Conservation (phyloP, 2,888 invertebrate genomes). For the Rhamnusium bicolor region DNA sequence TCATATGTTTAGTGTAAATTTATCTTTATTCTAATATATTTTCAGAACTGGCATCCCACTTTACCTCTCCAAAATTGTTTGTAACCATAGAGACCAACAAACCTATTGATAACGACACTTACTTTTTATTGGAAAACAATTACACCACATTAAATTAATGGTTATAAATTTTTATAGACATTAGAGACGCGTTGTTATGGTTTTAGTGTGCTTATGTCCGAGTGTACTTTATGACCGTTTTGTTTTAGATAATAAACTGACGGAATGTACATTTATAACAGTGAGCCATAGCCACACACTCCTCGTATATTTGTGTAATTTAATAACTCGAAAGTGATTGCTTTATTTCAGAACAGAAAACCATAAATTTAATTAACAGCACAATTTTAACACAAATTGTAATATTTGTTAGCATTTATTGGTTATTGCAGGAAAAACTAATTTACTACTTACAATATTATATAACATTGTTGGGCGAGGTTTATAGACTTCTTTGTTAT, state of each 20-base stretch:
- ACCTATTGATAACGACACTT: too few relatives aligned
- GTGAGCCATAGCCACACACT: slow-evolving; percentile 63
- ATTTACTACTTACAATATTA: slow-evolving; percentile 37
- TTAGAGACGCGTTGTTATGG: slow-evolving; percentile 13
- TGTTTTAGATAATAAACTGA: slow-evolving; percentile 51
- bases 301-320: slow-evolving; percentile 78
- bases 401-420: slow-evolving; percentile 37
- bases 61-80: too few relatives aligned
- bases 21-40: too few relatives aligned
- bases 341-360: slow-evolving; percentile 59
- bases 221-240: slow-evolving; percentile 45
- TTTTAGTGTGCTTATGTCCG: slow-evolving; percentile 31
- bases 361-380: slow-evolving; percentile 62
- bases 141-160: neutral
- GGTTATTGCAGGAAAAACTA: slow-evolving; percentile 32
- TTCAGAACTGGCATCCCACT: too few relatives aligned
- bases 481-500: slow-evolving; percentile 34
- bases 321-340: slow-evolving; percentile 78
- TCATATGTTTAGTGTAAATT: too few relatives aligned
- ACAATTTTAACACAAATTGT: slow-evolving; percentile 35
- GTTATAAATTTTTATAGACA: slow-evolving; percentile 2
- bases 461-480: slow-evolving; percentile 35
- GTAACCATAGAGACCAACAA: too few relatives aligned
- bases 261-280: slow-evolving; percentile 40
- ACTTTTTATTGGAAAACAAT: too few relatives aligned